A percentile compares a stretch with the other conserved stretches of the same genome.
phyloP scores from a whole-genome alignment of 2,888 invertebrate genomes.

The Latrodectus hesperus region DNA sequence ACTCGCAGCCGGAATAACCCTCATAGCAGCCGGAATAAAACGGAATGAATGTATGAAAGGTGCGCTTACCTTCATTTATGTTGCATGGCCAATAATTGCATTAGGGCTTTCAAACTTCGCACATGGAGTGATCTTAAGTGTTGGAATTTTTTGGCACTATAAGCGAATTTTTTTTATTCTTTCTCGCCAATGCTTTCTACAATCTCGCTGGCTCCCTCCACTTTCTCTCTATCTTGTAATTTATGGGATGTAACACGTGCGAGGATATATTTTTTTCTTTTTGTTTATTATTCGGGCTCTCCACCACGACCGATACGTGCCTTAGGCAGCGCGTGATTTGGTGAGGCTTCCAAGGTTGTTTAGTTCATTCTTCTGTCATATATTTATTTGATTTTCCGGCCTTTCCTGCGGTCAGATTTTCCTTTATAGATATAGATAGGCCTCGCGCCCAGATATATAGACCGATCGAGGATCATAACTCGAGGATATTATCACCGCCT shows the following conservation, averaged over 20 bases:
- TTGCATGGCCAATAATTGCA: constrained; percentile 68
- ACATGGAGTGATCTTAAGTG: constrained; percentile 63
- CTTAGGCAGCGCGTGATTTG: constrained; percentile 58
- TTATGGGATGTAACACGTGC: constrained; percentile 69
- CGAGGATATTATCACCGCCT: constrained; percentile 32
- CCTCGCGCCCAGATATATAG: not conserved
- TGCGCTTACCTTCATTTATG: constrained; percentile 66
- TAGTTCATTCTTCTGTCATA: constrained; percentile 39
- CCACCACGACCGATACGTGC: constrained; percentile 47
- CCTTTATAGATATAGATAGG: not conserved
- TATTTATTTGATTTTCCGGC: constrained; percentile 64
- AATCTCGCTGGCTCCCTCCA: not conserved
- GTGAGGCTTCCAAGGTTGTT: constrained; percentile 14
- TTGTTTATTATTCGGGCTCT: constrained; percentile 28
- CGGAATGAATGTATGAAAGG: constrained; percentile 55
- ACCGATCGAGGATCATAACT: constrained; percentile 22
- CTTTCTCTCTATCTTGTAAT: constrained; percentile 55
- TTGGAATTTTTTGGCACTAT: constrained; percentile 68
- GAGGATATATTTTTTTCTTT: constrained; percentile 48
- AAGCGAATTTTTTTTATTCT: constrained; percentile 40
- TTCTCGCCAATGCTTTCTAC: not conserved
- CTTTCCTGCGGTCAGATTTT: constrained; percentile 31
- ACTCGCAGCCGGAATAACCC: constrained; percentile 8
- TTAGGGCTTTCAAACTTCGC: constrained; percentile 69
- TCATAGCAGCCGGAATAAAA: constrained; percentile 43